phyloP scores from a whole-genome alignment of 53 echinoderm and acorn worm genomes.

The Glandiceps talaboti region DNA sequence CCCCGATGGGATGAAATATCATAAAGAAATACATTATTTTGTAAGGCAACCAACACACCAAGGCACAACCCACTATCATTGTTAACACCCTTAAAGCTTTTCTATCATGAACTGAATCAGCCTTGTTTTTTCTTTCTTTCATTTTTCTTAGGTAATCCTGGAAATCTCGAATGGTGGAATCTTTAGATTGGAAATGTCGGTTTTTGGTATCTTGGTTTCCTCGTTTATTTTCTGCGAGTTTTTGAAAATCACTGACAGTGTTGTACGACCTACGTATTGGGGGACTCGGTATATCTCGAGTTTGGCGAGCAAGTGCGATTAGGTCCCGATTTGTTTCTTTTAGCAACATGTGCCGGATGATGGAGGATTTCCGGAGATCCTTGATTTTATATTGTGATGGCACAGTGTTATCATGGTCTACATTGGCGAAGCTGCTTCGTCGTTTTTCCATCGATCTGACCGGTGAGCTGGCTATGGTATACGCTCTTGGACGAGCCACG shows the following conservation, averaged over 20 bases:
- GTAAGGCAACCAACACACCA: not conserved
- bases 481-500: too few species aligned
- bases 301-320: not conserved
- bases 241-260: not conserved
- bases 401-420: not conserved
- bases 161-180: not conserved
- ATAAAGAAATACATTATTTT: too few species aligned
- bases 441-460: too few species aligned
- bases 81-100: not conserved
- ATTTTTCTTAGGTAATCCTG: not conserved
- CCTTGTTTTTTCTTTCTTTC: not conserved
- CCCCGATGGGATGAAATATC: not conserved
- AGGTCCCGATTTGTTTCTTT: not conserved
- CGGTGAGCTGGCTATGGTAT: too few species aligned
- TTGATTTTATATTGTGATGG: not conserved
- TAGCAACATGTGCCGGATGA: not conserved
- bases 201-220: not conserved
- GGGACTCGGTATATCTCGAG: not conserved
- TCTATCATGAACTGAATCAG: not conserved
- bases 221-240: not conserved
- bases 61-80: not conserved
- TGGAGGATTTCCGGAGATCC: not conserved
- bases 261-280: not conserved
- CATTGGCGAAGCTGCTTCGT: not conserved
- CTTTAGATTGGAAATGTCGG: not conserved